phyloP scores from a whole-genome alignment of 2,113 vertebrate genomes.

The Laticauda colubrina region DNA sequence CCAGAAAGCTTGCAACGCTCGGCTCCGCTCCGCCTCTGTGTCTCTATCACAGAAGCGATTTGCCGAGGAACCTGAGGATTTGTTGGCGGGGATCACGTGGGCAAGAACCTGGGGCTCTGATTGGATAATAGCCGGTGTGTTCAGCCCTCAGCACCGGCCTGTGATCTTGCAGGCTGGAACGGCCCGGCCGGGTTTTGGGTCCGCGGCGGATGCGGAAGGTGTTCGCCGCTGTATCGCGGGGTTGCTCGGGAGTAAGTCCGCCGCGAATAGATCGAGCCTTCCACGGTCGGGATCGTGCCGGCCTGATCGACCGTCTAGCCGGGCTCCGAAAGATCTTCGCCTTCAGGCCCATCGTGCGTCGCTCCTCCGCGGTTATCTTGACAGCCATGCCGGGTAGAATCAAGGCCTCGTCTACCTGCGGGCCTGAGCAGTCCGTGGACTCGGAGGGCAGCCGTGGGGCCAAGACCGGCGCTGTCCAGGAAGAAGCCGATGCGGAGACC shows the following conservation, averaged over 20 bases:
- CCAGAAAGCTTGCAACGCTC: not conserved
- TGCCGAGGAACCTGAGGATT: not conserved
- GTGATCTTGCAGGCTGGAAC: not conserved
- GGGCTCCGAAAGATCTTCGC: not conserved
- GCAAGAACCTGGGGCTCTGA: slow-evolving; percentile 25
- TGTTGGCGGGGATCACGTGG: not conserved
- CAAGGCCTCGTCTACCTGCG: slow-evolving; percentile 64
- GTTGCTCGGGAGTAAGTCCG: slow-evolving; percentile 27
- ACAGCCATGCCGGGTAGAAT: slow-evolving; percentile 67
- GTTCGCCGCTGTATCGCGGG: slow-evolving; percentile 25
- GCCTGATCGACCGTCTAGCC: not conserved
- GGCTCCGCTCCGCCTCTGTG: accelerated
- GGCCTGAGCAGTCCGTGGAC: slow-evolving; percentile 61
- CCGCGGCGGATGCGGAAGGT: slow-evolving; percentile 35
- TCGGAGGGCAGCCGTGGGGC: slow-evolving; percentile 61
- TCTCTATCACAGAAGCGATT: not conserved
- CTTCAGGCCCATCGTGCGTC: slow-evolving; percentile 16
- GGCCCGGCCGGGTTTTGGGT: not conserved
- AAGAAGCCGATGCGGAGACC: slow-evolving; percentile 57
- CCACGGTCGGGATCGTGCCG: slow-evolving; percentile 10
- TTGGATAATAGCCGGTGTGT: slow-evolving; percentile 28
- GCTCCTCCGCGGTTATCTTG: slow-evolving; percentile 2
- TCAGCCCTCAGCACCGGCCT: slow-evolving; percentile 16
- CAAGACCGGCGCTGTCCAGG: slow-evolving; percentile 57
- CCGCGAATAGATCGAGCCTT: not conserved